Evolutionary conservation across 2,888 invertebrate genomes (phyloP).

Genomic region (Nomada goodeniana): DNA sequence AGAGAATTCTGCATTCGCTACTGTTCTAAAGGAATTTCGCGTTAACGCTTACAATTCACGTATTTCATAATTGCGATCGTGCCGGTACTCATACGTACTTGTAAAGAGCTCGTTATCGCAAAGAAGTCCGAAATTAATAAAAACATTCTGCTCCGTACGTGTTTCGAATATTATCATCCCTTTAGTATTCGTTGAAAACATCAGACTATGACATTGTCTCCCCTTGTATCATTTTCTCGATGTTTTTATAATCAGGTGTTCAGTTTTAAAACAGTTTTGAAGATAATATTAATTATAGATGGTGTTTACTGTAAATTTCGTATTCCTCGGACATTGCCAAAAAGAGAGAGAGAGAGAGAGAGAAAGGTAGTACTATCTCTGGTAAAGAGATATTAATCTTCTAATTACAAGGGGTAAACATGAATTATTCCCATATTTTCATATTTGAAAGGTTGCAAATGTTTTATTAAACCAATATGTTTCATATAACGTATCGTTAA

Average conservation of each 20-base stretch:
- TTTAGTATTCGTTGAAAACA: constrained; percentile 1
- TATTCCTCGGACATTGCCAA: background rate
- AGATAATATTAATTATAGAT: background rate
- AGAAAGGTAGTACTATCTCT: too few relatives aligned
- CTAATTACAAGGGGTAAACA: too few relatives aligned
- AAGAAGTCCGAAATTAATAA: constrained; percentile 34
- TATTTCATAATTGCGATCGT: constrained; percentile 54
- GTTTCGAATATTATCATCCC: constrained; percentile 15
- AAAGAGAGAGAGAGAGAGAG: too few relatives aligned
- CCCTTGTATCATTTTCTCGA: background rate
- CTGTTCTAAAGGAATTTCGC: constrained; percentile 24
- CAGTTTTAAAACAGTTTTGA: background rate
- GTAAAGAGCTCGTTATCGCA: constrained; percentile 26
- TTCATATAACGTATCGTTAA: too few relatives aligned
- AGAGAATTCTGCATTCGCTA: constrained; percentile 29
- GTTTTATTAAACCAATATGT: too few relatives aligned
- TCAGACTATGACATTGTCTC: background rate
- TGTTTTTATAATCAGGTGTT: background rate
- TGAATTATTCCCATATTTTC: too few relatives aligned
- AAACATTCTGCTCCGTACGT: constrained; percentile 31
- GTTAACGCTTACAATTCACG: constrained; percentile 27
- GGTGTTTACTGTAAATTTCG: background rate
- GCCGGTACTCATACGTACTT: constrained; percentile 3
- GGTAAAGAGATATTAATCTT: too few relatives aligned
- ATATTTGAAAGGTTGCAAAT: too few relatives aligned